phyloP scores from a whole-genome alignment of 1,140 invertebrate species.

The Eriosoma lanigerum region DNA sequence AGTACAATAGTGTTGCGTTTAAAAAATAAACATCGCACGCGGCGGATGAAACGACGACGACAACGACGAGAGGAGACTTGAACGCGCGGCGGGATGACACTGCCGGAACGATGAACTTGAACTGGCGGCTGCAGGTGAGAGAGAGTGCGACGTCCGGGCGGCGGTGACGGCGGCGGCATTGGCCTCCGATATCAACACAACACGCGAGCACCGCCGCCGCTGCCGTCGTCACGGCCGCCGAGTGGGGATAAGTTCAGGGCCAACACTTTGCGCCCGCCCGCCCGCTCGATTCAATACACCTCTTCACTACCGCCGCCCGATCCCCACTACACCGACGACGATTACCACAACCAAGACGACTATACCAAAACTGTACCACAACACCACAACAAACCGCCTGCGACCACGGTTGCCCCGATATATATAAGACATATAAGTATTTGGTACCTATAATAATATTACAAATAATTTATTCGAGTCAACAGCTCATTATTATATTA shows the following conservation, averaged over 20 bases:
- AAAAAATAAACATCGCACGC: conserved; percentile 9
- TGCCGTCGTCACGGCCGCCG: conserved; percentile 31
- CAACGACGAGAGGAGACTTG: conserved; percentile 45
- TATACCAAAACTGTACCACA: neutral
- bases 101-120: conserved; percentile 50
- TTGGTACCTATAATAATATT: no score
- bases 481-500: no score
- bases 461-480: no score
- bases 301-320: neutral
- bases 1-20: neutral
- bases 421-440: no score
- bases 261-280: conserved; percentile 38
- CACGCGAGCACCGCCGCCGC: conserved; percentile 30
- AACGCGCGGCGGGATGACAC: conserved; percentile 48
- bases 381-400: neutral
- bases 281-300: neutral
- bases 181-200: conserved; percentile 50
- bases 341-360: neutral
- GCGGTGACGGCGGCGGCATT: conserved; percentile 40
- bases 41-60: neutral
- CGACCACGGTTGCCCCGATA: neutral
- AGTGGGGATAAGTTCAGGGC: conserved; percentile 52
- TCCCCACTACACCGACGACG: neutral
- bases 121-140: conserved; percentile 48
- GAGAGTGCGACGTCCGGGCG: conserved; percentile 47